Evolutionary conservation across 37 sponge, comb jelly and placozoan species (phyloP), one percentile per base, ranked within the genome.

Genomic region (Ephydatia muelleri): DNA sequence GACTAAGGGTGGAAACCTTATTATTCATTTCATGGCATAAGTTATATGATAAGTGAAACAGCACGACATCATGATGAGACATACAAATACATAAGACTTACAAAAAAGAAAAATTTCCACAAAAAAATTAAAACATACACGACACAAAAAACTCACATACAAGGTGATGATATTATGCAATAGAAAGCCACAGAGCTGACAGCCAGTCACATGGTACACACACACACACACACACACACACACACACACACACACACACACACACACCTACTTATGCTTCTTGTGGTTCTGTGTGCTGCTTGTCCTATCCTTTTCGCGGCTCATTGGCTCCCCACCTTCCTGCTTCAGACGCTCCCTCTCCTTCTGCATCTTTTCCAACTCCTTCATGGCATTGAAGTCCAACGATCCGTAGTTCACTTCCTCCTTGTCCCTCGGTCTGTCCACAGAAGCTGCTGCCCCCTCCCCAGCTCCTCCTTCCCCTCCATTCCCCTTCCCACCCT

Each of bases 331-430:
- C 57, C 57, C 57, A 1, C 57, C 57, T 57, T 1, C 57, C 57
- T 57, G 57, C 57, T 57, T 57, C 16, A 57, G 16, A 14, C 12
- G 25, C 39, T 88, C 89, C 37, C 84, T 69, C 31, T 78, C 70
- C 33, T 73, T 34, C 39, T 73, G 78, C 26, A 78, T 65, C 27
- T 67, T 37, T 8, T 49, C 27, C 16, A 84, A 70, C 23, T 68
- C 81, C 57, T 38, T 48, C 85, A 89, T 89, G 0, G 75, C 81
- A 9, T 35, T 21, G 73, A 89, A 89, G 67, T 89, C 75, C 34
- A 89, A 43, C 14, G 40, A 27, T 0, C 38, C 80, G 30, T 89
- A 89, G 9, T 35, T 35, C 19, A 79, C 84, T 35, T 37, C 84
- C 0, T 39, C 80, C 16, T 70, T 68, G 65, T 86, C 87, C 25